Conservation (phyloP, 2,797 vertebrate species). For the Momotus momota region DNA sequence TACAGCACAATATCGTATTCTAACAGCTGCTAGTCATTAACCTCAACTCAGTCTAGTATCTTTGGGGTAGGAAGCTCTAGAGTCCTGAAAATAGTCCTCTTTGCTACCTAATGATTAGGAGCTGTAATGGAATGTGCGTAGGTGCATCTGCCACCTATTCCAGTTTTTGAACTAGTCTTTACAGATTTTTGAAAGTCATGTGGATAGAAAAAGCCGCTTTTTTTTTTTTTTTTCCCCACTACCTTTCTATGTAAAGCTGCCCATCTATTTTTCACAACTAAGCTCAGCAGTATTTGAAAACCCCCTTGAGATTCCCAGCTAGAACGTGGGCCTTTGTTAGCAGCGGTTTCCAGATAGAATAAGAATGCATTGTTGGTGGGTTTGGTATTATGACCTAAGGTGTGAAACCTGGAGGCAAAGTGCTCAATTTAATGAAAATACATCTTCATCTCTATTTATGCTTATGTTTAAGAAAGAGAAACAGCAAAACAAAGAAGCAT, state of each 20-base stretch:
- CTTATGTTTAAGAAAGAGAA: background rate
- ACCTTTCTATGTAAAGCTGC: background rate
- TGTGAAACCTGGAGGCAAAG: background rate
- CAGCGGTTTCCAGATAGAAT: background rate
- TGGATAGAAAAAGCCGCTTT: background rate
- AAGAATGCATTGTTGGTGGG: background rate
- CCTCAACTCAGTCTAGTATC: background rate
- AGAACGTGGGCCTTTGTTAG: background rate
- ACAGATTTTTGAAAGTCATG: background rate
- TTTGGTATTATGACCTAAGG: background rate
- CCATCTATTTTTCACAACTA: background rate
- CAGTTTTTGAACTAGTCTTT: background rate
- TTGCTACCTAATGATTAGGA: background rate
- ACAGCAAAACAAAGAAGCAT: background rate
- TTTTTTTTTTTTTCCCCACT: accelerated
- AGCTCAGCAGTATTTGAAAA: background rate
- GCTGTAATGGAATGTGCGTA: background rate
- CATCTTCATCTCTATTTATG: background rate
- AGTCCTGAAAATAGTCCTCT: accelerated
- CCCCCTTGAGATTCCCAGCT: background rate
- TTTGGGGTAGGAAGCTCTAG: background rate
- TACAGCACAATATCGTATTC: background rate
- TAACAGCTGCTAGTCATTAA: background rate
- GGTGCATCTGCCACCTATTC: background rate
- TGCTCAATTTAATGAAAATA: background rate